Evolutionary conservation across 2,888 invertebrate genomes (phyloP).

Genomic region (Drosophila paramelanica): DNA sequence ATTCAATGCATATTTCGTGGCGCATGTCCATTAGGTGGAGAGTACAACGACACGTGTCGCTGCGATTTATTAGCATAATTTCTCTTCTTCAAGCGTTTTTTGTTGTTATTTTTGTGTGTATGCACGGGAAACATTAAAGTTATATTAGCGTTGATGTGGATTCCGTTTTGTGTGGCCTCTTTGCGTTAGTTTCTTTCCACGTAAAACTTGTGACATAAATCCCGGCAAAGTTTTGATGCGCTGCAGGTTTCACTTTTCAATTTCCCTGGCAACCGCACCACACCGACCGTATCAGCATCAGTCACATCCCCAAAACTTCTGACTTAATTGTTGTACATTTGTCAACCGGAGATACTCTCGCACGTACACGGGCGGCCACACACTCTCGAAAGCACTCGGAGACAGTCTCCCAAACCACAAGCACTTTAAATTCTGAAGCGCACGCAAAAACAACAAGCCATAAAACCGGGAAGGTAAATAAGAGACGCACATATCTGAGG

Average conservation of each 20-base stretch:
- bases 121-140: slow-evolving; percentile 73
- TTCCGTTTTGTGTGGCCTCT: slow-evolving; percentile 33
- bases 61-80: slow-evolving; percentile 78
- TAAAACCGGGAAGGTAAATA: slow-evolving; percentile 23
- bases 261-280: slow-evolving; percentile 52
- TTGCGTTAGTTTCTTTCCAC: slow-evolving; percentile 53
- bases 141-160: slow-evolving; percentile 69
- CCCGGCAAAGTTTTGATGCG: slow-evolving; percentile 42
- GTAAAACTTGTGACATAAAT: slow-evolving; percentile 59
- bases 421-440: slow-evolving; percentile 58
- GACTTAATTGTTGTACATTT: slow-evolving; percentile 75
- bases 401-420: slow-evolving; percentile 17
- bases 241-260: slow-evolving; percentile 66
- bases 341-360: slow-evolving; percentile 56
- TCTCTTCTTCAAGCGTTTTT: slow-evolving; percentile 65
- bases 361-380: neutral
- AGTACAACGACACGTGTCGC: slow-evolving; percentile 77
- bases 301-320: slow-evolving; percentile 55
- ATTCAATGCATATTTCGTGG: slow-evolving; percentile 77
- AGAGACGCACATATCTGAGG: slow-evolving; percentile 13
- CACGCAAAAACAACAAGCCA: slow-evolving; percentile 35
- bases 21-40: slow-evolving; percentile 71
- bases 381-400: slow-evolving; percentile 28
- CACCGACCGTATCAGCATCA: slow-evolving; percentile 19
- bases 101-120: neutral